A percentile compares a stretch with the other conserved stretches of the same genome.
phyloP scores from a whole-genome alignment of 1,140 invertebrate species.

The Probaryconus sp. region DNA sequence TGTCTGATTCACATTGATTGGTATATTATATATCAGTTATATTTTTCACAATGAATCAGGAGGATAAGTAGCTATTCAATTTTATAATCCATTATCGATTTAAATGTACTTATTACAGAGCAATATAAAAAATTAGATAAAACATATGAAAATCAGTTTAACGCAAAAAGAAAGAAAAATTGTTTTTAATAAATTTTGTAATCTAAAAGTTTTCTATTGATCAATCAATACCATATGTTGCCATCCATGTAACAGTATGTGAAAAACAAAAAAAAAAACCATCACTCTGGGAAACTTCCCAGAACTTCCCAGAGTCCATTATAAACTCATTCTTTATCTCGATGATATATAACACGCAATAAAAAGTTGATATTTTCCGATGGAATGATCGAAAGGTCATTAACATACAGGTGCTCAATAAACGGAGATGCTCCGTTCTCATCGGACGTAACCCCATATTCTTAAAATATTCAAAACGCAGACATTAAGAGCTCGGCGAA shows the following conservation, averaged over 20 bases:
- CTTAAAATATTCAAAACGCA: conserved; percentile 65
- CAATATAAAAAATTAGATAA: no score
- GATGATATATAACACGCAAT: background rate
- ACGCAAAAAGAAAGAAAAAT: no score
- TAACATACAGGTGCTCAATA: conserved; percentile 55
- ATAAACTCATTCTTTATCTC: no score
- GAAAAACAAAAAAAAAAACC: no score
- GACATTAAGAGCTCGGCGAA: conserved; percentile 64
- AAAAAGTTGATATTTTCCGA: conserved; percentile 1
- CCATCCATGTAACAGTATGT: no score
- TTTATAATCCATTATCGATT: conserved; percentile 37
- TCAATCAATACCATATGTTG: no score
- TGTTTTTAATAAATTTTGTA: no score
- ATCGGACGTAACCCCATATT: conserved; percentile 41
- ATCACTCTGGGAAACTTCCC: no score
- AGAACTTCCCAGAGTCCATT: no score
- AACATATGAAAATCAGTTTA: no score
- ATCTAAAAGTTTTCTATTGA: no score
- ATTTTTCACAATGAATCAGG: conserved; percentile 39
- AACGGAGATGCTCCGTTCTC: conserved; percentile 47
- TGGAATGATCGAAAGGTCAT: conserved; percentile 28
- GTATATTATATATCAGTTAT: conserved; percentile 40
- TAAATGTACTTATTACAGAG: conserved; percentile 4
- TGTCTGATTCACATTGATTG: conserved; percentile 56
- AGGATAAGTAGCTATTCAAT: conserved; percentile 43